These are phyloP conservation scores for Drosophila willistoni DNA, from an alignment of 1,140 invertebrate species.

Conservation along the genomic window DNA sequence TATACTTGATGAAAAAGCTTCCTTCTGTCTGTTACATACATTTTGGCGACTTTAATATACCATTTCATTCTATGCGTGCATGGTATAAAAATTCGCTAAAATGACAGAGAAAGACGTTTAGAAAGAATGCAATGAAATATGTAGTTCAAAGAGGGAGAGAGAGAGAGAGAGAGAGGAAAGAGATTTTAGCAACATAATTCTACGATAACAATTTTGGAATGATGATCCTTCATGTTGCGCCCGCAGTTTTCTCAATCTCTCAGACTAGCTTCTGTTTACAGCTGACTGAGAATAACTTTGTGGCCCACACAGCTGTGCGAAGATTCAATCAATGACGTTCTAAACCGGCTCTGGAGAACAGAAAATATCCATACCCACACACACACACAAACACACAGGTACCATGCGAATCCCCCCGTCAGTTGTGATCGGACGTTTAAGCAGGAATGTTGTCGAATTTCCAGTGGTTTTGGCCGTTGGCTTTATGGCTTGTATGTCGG, in stretches of 20 bases:
- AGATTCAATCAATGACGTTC: constrained; percentile 32
- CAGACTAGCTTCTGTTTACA: background rate
- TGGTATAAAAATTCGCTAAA: no score
- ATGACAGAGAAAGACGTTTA: no score
- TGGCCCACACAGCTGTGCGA: constrained; percentile 34
- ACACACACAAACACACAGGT: constrained; percentile 22
- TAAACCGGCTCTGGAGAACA: constrained; percentile 36
- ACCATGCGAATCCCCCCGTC: constrained; percentile 10
- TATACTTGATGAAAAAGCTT: no score
- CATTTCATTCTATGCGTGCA: no score
- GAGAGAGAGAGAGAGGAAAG: no score
- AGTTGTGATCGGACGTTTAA: constrained; percentile 48
- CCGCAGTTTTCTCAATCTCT: background rate
- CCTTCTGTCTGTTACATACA: no score
- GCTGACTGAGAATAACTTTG: background rate
- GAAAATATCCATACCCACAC: background rate
- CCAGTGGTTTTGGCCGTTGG: constrained; percentile 23
- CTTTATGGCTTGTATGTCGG: constrained; percentile 36
- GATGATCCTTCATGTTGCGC: no score
- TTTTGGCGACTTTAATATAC: no score
- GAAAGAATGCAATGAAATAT: no score
- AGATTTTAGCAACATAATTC: no score
- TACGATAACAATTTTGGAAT: no score
- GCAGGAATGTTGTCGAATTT: constrained; percentile 51
- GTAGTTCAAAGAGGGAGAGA: no score